Percentiles rank a stretch among this genome's conserved stretches.
Conservation (phyloP, 2,888 invertebrate genomes). For the Crematogaster levior region DNA sequence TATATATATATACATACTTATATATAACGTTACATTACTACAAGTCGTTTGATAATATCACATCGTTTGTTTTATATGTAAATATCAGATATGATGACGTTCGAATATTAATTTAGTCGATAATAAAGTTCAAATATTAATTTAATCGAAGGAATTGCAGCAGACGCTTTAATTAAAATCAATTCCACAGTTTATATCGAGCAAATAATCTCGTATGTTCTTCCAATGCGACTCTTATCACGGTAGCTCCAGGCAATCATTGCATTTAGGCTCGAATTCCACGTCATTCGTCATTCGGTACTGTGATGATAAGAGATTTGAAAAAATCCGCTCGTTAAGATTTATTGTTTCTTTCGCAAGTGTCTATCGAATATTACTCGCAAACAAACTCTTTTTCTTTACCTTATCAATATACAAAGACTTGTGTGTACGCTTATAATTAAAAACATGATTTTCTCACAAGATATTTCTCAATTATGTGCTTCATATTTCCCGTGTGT, state of each 20-base stretch:
- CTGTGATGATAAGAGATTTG: not conserved
- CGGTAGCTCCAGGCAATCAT: not conserved
- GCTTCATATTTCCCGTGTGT: not conserved
- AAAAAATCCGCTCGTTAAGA: not conserved
- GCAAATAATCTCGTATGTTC: not conserved
- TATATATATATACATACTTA: not conserved
- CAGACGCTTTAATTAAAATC: constrained; percentile 38
- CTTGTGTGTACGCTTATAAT: not conserved
- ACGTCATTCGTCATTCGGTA: constrained; percentile 27
- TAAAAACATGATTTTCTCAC: not conserved
- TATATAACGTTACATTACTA: constrained; percentile 2
- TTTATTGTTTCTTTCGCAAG: not conserved
- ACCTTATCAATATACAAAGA: not conserved
- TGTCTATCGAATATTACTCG: not conserved
- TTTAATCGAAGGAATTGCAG: constrained; percentile 20
- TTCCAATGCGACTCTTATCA: not conserved
- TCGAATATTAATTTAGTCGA: constrained; percentile 8
- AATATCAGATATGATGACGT: not conserved
- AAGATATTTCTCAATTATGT: not conserved
- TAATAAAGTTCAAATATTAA: constrained; percentile 40
- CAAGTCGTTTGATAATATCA: not conserved
- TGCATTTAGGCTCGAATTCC: not conserved
- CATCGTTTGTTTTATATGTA: not conserved
- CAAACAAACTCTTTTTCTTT: not conserved
- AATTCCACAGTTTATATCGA: not conserved